A percentile compares a stretch with the other conserved stretches of the same genome.
Conservation (phyloP, 53 echinoderm and acorn worm genomes). For the Antedon mediterranea region DNA sequence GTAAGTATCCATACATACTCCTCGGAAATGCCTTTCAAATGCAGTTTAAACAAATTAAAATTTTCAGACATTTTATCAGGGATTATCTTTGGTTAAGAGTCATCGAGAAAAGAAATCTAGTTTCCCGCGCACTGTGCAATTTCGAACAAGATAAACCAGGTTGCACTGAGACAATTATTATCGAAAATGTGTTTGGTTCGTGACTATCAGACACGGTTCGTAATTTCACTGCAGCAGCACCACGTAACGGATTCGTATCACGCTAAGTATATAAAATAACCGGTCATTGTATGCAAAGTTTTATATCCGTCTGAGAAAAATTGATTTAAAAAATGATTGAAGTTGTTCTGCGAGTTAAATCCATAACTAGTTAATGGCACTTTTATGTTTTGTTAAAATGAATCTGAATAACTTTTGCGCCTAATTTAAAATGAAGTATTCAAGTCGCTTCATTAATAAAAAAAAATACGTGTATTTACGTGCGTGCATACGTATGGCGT, state of each 20-base stretch:
- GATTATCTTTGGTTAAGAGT: neutral
- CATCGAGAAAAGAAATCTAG: neutral
- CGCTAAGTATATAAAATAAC: neutral
- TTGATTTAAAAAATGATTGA: neutral
- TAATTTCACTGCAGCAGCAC: too few relatives aligned
- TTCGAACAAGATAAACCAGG: neutral
- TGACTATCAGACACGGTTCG: neutral
- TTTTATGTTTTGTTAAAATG: too few relatives aligned
- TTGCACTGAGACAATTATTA: too few relatives aligned
- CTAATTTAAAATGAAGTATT: too few relatives aligned
- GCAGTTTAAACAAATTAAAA: neutral
- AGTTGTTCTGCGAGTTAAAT: too few relatives aligned
- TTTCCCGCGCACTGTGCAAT: neutral
- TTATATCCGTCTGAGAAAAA: neutral
- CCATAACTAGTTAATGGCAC: too few relatives aligned
- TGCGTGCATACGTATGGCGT: too few relatives aligned
- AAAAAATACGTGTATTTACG: too few relatives aligned
- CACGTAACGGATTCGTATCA: neutral
- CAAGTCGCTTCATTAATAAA: too few relatives aligned
- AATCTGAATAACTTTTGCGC: too few relatives aligned
- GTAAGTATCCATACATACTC: neutral
- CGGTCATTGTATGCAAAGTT: neutral
- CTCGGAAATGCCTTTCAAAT: neutral
- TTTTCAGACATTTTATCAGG: neutral
- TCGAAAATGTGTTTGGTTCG: neutral